Conservation (phyloP, 1,140 invertebrate species). For the Hycleus phaleratus region DNA sequence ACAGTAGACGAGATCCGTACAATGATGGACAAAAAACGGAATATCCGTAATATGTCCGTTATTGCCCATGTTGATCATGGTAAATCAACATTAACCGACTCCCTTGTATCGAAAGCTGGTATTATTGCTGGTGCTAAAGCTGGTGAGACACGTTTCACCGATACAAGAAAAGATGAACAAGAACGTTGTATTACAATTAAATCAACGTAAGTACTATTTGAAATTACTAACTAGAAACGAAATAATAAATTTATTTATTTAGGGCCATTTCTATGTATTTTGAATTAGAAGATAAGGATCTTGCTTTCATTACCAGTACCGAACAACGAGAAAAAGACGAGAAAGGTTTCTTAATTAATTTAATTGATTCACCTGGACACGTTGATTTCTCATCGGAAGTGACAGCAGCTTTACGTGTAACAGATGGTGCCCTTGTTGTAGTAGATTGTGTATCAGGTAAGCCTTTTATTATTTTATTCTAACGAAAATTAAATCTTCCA, state of each 20-base stretch:
- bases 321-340: conserved; percentile 84
- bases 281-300: conserved; percentile 86
- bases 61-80: conserved; percentile 99
- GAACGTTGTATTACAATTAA: conserved; percentile 99
- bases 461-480: not conserved
- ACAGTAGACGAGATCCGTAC: conserved; percentile 98
- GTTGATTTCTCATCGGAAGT: conserved; percentile 99
- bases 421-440: conserved; percentile 97
- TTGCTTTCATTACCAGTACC: conserved; percentile 79
- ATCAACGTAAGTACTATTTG: conserved; percentile 78
- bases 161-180: conserved; percentile 99
- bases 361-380: conserved; percentile 98
- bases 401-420: conserved; percentile 96
- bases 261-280: conserved; percentile 99
- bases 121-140: conserved; percentile 98
- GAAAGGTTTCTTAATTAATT: conserved; percentile 97
- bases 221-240: too few relatives aligned
- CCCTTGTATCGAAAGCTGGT: conserved; percentile 98
- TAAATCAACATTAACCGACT: conserved; percentile 99
- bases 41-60: conserved; percentile 99
- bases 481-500: conserved; percentile 36
- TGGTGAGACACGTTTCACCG: conserved; percentile 98
- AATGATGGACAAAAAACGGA: conserved; percentile 99
- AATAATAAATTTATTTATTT: conserved; percentile 22
- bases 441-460: conserved; percentile 99